Base-by-base conservation (phyloP, 2,113 vertebrate species). In the Ploceus nigricollis region DNA sequence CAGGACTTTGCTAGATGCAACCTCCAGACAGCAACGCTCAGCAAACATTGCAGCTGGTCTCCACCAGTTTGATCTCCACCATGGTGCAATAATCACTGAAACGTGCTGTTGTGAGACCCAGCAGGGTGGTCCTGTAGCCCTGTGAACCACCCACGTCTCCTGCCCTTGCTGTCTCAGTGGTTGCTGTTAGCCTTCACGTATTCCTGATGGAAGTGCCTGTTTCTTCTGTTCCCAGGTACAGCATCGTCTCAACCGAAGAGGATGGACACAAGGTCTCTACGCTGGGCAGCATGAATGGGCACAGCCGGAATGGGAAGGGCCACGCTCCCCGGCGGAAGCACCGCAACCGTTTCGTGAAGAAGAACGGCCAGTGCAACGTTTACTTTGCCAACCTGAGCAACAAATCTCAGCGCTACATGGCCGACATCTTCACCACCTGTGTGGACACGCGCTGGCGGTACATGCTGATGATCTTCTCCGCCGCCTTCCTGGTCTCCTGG, bases 381-480 rank as follows among this genome's bases (percentile, higher is more conserved):
- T 97, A 99, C 63, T 99, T 99, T 91, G 98, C 98, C 96, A 99
- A 99, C 98, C 98, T 99, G 97, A 99, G 99, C 86, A 99, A 99
- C 95, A 99, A 99, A 93, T 98, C 98, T 2, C 98, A 99, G 91
- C 99, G 99, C 82, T 99, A 99, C 97, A 98, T 99, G 82, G 99
- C 99, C 0, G 99, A 99, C 93, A 99, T 99, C 97, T 99, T 99
- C 97, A 99, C 99, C 77, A 99, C 99, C 15, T 99, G 99, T 3
- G 99, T 99, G 96, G 99, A 99, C 98, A 99, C 98, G 0, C 99
- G 98, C 95, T 99, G 99, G 99, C 97, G 99, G 82, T 99, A 99
- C 97, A 99, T 99, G 98, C 97, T 99, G 47, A 98, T 99, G 89
- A 98, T 99, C 92, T 99, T 99, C 94, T 99, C 99, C 0, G 97